phyloP scores from a whole-genome alignment of 2,113 vertebrate species.

The Sapajus apella region DNA sequence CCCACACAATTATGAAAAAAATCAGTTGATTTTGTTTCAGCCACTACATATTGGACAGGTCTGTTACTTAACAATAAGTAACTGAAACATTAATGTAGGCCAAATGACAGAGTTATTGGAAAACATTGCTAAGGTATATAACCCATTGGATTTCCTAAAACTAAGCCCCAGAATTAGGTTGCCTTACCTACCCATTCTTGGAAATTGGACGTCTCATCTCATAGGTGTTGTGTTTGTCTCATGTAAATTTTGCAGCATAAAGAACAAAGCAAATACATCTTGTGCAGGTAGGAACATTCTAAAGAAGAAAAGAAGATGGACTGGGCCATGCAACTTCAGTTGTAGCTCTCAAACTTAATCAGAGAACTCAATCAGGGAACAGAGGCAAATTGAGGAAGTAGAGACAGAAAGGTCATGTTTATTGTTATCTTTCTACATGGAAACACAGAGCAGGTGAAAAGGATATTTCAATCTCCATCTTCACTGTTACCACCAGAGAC shows the following conservation, averaged over 20 bases:
- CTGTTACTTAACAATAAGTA: not conserved
- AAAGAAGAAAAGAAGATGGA: not conserved
- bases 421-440: not conserved
- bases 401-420: not conserved
- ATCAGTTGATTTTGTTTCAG: not conserved
- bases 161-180: not conserved
- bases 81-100: not conserved
- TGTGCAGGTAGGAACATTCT: not conserved
- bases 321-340: not conserved
- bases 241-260: not conserved
- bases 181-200: not conserved
- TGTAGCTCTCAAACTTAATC: not conserved
- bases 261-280: not conserved
- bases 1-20: not conserved
- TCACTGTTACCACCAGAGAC: not conserved
- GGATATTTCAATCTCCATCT: fast-evolving
- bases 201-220: not conserved
- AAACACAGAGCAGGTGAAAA: not conserved
- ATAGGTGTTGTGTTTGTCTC: not conserved
- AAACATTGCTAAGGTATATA: not conserved
- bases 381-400: not conserved
- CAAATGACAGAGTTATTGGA: not conserved
- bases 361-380: not conserved
- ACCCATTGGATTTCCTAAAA: not conserved
- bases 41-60: not conserved